Evolutionary conservation across 1,140 invertebrate genomes (phyloP), one percentile per base, ranked within the genome.

Genomic region (Archivesica marissinica): DNA sequence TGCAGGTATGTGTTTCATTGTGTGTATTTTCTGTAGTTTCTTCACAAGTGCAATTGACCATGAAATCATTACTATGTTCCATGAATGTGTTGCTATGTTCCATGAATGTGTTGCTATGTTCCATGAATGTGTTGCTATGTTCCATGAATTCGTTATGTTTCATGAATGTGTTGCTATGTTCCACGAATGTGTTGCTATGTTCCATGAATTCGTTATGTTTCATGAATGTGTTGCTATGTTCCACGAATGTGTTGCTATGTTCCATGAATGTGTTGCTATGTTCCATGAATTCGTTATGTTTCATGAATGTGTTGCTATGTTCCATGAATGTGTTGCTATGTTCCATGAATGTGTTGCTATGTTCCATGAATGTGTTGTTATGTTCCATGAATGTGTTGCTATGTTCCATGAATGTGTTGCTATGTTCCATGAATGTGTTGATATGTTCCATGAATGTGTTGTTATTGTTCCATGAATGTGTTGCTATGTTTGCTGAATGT

Each of bases 1-100:
- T 77, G 86, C 90, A 86, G 92, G 92, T 93, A 86, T n/a, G 61
- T 68, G 20, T 50, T 47, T 47, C 4, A 15, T 39, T n/a, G 17
- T 47, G 9, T 7, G 23, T 35, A 15, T 25, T 2, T 11, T 30
- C 15, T 64, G n/a, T 20, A 2, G 33, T 4, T 17, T 33, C 15
- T 28, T 64, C 2, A 33, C 3, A 4, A 64, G n/a, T 64, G 59
- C 3, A 64, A 20, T n/a, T 64, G 25, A 25, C 15, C 2, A 23
- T n/a, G 15, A 23, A 33, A 30, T 33, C 17, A 28, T 2, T 28
- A 9, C 0, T 28, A n/a, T 28, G 30, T 2, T 13, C 0, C 59
- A 64, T 30, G 59, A 25, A 30, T n/a, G 59, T 64, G 59, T 64
- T 7, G 4, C 30, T 33, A n/a, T 30, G 25, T 64, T 64, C 25